A percentile compares a stretch with the other conserved stretches of the same genome.
Conservation (phyloP, 2,797 vertebrate genomes). For the Pseudocheirus occidentalis region DNA sequence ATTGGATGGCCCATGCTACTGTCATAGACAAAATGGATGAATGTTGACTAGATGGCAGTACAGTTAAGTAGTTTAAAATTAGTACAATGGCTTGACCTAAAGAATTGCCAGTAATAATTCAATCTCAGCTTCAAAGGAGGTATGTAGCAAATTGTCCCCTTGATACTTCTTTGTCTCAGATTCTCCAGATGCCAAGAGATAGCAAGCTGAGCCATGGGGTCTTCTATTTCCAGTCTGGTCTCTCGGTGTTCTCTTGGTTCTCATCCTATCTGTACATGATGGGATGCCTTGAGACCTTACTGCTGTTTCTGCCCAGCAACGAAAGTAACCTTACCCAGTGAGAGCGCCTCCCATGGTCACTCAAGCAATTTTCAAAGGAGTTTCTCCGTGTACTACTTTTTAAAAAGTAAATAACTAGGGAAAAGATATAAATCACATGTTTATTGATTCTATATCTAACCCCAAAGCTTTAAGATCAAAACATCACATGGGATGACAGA, state of each 20-base stretch:
- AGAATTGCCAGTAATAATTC: neutral
- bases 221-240: neutral
- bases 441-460: neutral
- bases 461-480: neutral
- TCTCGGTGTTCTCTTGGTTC: neutral
- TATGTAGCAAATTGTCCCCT: neutral
- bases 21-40: neutral
- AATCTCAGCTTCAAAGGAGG: neutral
- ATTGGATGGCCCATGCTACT: neutral
- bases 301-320: neutral
- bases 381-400: neutral
- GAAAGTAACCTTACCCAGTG: neutral
- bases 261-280: neutral
- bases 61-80: neutral
- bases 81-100: neutral
- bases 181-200: neutral
- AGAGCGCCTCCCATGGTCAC: neutral
- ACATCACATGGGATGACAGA: neutral
- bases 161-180: neutral
- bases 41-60: neutral
- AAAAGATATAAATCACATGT: neutral
- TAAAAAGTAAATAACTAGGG: neutral
- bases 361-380: neutral
- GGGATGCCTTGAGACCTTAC: neutral
- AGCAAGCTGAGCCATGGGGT: neutral